Base-by-base conservation (phyloP, 2,113 vertebrate genomes). In the Prietella phreatophila region DNA sequence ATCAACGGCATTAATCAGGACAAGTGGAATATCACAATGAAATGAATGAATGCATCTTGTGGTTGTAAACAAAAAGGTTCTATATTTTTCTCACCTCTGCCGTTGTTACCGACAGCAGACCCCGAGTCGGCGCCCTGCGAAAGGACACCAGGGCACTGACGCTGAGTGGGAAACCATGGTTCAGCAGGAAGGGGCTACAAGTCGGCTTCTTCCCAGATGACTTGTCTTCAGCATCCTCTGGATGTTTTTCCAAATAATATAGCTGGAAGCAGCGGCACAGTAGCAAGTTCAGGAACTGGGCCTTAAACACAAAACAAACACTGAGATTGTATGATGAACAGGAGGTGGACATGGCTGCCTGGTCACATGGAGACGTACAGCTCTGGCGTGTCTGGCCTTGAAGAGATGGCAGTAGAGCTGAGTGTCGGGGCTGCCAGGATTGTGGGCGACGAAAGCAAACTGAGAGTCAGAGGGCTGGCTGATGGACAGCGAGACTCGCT, bases 231-330 rank as follows among this genome's bases (percentile, higher is more conserved):
- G 91, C 95, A 47, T 96, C 96, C 73, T 97, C 97, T 0, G 97
- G 98, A 86, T 99, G 97, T 13, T 94, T 95, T 88, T 95, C 90
- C 58, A 99, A 92, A 92, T 98, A 96, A 14, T 91, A 93, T 5
- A 99, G 93, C 95, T 99, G 98, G 95, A 99, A 99, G 91, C 96
- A 97, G 85, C 98, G 97, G 93, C 97, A 98, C 63, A 99, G 95
- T 90, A 99, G 92, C 92, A 98, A 94, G 91, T 99, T 97, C 94
- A 98, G 92, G 88, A 96, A 95, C 92, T 97, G 96, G 56, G 96
- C 96, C 98, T 99, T 15, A 22, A 76, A 60, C 42, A 75, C 20
- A 56, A 86, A 8, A 33, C 13, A 58, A 0, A 86, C 13, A 27
- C 13, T 5, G 7, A 55, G 33, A 55, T 20, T 42, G 13, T 27